Evolutionary conservation across 1,140 invertebrate species (phyloP).

Genomic region (Pollicipes pollicipes): DNA sequence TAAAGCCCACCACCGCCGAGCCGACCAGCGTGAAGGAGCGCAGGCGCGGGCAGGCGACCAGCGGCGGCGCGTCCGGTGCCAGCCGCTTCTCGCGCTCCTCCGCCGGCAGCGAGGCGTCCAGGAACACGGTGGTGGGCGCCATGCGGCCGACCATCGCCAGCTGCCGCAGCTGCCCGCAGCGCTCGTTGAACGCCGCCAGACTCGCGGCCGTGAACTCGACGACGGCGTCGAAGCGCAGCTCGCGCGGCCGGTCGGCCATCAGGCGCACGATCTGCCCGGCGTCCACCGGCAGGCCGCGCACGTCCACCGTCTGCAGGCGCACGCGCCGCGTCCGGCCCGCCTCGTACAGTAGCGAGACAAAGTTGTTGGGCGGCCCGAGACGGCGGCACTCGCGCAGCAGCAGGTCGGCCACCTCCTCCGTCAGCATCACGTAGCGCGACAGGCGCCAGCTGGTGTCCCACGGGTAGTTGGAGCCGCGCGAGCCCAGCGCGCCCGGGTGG

Average conservation of each 20-base stretch:
- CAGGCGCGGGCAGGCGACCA: neutral
- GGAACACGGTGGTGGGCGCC: neutral
- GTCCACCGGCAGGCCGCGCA: neutral
- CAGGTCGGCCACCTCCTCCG: conserved; percentile 1
- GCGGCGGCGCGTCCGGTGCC: neutral
- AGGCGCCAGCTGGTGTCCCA: neutral
- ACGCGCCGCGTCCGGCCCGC: neutral
- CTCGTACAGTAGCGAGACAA: neutral
- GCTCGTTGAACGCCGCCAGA: neutral
- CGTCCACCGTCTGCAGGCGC: neutral
- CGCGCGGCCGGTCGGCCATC: neutral
- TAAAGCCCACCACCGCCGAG: neutral
- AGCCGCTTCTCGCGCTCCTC: neutral
- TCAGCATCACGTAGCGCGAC: neutral
- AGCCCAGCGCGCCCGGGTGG: neutral
- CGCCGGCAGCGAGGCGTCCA: neutral
- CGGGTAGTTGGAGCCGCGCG: neutral
- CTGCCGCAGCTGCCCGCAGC: neutral
- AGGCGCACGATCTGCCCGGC: neutral
- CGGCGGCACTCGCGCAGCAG: neutral
- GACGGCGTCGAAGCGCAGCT: neutral
- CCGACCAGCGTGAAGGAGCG: neutral
- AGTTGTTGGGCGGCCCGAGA: neutral
- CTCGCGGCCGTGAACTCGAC: neutral
- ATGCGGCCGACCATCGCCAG: neutral